Base-by-base conservation (phyloP, 2,113 vertebrate species). In the Anhinga rufa region DNA sequence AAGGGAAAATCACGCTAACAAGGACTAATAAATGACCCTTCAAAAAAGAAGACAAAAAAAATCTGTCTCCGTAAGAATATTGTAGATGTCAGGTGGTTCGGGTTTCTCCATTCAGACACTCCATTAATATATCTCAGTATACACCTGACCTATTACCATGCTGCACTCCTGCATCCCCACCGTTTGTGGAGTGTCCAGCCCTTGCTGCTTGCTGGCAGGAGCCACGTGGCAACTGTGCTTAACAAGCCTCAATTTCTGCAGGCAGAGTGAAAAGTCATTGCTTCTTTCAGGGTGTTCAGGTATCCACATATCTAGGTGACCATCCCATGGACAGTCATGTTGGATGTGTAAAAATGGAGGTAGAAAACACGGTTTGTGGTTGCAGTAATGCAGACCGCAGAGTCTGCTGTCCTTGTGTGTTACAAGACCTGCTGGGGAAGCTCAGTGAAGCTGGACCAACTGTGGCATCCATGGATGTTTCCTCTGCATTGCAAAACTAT, bases 291-390 rank as follows among this genome's bases (percentile, higher is more conserved):
- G 48, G 32, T 17, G 28, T 44, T 55, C 32, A n/a, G 4, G 10
- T 36, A 29, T 14, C 51, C 25, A 15, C 8, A n/a, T 29, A 54
- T 32, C 19, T 17, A 31, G 60, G 60, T 54, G 60, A 38, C 16
- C 17, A 5, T 46, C 11, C 29, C n/a, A 8, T 18, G 26, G 9
- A 36, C 0, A 0, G 36, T 36, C 1, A 1, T 12, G 21, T 32
- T 61, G 34, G 24, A 49, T 25, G 9, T 34, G 21, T 68, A 40
- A 54, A 69, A 61, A 48, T 28, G 4, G 32, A 49, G 17, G 29
- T 12, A 24, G 31, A 46, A 32, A 69, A 17, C 28, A 29, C 8
- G 4, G 15, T 58, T 44, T 83, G 10, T 61, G 40, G 72, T 14
- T 29, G 16, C 28, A 60, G 38, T 21, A 20, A 58, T 10, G 6